Evolutionary conservation across 2,113 vertebrate genomes (phyloP), one percentile per base, ranked within the genome.

Genomic region (Meles meles): DNA sequence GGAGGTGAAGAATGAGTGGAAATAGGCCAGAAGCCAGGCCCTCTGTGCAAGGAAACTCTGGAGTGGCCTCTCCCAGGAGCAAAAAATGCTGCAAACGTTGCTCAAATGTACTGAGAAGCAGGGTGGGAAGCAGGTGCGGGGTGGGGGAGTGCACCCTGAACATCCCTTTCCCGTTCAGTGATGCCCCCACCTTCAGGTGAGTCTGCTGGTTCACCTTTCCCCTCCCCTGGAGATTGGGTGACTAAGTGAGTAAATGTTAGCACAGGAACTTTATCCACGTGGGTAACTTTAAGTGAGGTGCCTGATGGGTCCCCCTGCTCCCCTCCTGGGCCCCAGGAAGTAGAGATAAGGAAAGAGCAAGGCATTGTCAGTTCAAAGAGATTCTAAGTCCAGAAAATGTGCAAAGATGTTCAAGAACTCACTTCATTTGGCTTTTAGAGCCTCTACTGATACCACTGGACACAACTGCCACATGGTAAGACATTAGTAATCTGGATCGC

Each of bases 191-290:
- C 63, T 39, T 37, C 69, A 29, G n/a, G 23, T 18, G 12, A 4
- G n/a, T 9, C 17, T 74, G 44, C 72, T 39, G 21, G 17, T 65
- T 80, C 17, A 1, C 57, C 89, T n/a, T 84, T 71, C 61, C 83
- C 49, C 49, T 67, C 42, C 84, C 76, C 42, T 76, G 47, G 27
- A 80, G 14, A 79, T 61, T 9, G 10, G 1, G 37, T 88, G 52
- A 93, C 77, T 2, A 0, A 39, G 79, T 82, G 59, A 96, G 90
- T 84, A 77, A 92, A 81, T 74, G 88, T 96, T 89, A 92, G 81
- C 92, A 25, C 65, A 7, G 85, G 20, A 93, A 79, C 44, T 72
- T 29, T 61, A 94, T 67, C 29, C 27, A 0, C 1, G 6, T 49
- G 79, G 29, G 39, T 81, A 25, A 92, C 88, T 81, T 77, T 0